These are phyloP conservation scores for Diaphora mendica DNA, from an alignment of 2,888 invertebrate genomes.

Conservation along the genomic window DNA sequence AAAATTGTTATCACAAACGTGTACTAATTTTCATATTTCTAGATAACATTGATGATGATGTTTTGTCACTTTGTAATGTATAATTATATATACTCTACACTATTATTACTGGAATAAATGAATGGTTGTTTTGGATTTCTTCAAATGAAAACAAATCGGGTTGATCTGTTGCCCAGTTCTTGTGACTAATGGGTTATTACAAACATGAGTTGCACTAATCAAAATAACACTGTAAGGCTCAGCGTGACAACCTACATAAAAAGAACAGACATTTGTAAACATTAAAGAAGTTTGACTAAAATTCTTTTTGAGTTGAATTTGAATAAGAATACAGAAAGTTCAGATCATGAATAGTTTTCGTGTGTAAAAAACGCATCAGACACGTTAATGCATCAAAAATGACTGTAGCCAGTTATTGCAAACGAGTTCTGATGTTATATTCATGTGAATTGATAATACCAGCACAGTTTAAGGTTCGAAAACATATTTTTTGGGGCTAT, in stretches of 20 bases:
- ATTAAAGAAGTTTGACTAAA: not conserved
- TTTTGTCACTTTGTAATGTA: not conserved
- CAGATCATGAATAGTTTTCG: slow-evolving; percentile 2
- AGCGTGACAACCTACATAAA: not conserved
- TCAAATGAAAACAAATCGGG: not conserved
- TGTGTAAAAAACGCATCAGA: not conserved
- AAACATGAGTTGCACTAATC: slow-evolving; percentile 3
- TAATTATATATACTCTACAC: not conserved
- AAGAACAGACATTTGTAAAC: slow-evolving; percentile 2
- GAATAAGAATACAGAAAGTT: not conserved
- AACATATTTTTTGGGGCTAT: slow-evolving; percentile 4
- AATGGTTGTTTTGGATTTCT: not conserved
- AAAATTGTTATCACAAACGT: not conserved
- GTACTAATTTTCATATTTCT: not conserved
- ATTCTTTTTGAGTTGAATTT: not conserved
- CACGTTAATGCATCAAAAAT: not conserved
- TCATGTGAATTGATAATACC: slow-evolving; percentile 6
- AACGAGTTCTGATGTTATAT: slow-evolving; percentile 12
- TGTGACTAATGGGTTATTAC: slow-evolving; percentile 2
- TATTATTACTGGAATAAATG: not conserved
- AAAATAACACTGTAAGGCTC: not conserved
- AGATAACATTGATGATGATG: not conserved
- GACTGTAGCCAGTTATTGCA: slow-evolving; percentile 15
- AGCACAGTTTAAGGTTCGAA: not conserved
- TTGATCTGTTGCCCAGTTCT: not conserved